A percentile compares a stretch with the other conserved stretches of the same genome.
Conservation (phyloP, 1,140 invertebrate species). For the Psilanteris sp. region DNA sequence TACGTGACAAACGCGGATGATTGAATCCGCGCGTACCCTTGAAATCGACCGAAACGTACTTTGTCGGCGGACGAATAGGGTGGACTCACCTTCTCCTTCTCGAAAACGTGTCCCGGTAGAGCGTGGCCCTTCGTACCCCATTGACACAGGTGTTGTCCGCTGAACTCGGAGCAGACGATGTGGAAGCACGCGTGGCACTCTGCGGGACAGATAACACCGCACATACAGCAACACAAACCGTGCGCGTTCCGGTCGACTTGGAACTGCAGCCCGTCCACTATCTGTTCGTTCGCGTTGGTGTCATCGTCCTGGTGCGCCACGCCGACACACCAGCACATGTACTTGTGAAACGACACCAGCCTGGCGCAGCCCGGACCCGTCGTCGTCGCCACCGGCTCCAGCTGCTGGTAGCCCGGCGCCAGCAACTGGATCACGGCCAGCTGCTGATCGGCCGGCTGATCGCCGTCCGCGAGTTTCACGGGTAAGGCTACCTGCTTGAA, state of each 20-base stretch:
- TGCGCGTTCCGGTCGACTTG: slow-evolving; percentile 31
- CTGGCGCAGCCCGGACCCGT: slow-evolving; percentile 75
- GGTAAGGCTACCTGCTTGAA: slow-evolving; percentile 31
- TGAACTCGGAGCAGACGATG: slow-evolving; percentile 82
- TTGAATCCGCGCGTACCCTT: no score
- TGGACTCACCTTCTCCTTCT: slow-evolving; percentile 80
- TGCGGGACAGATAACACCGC: slow-evolving; percentile 82
- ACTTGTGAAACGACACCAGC: slow-evolving; percentile 79
- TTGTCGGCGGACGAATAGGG: no score
- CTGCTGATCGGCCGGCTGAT: slow-evolving; percentile 39
- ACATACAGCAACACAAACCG: slow-evolving; percentile 83
- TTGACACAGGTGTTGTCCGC: slow-evolving; percentile 81
- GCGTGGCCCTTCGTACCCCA: slow-evolving; percentile 80
- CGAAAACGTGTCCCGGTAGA: slow-evolving; percentile 79
- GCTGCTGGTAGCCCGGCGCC: slow-evolving; percentile 4
- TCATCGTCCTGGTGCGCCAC: not conserved
- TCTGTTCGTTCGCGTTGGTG: slow-evolving; percentile 30
- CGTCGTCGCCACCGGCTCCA: slow-evolving; percentile 5
- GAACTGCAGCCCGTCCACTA: slow-evolving; percentile 29
- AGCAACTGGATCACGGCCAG: slow-evolving; percentile 45
- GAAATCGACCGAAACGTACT: no score
- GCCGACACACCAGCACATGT: slow-evolving; percentile 80
- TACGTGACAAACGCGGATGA: no score
- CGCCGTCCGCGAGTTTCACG: slow-evolving; percentile 30
- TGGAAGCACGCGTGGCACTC: slow-evolving; percentile 86